Conservation (phyloP, 2,797 vertebrate genomes). For the Hephaestus fuliginosus region DNA sequence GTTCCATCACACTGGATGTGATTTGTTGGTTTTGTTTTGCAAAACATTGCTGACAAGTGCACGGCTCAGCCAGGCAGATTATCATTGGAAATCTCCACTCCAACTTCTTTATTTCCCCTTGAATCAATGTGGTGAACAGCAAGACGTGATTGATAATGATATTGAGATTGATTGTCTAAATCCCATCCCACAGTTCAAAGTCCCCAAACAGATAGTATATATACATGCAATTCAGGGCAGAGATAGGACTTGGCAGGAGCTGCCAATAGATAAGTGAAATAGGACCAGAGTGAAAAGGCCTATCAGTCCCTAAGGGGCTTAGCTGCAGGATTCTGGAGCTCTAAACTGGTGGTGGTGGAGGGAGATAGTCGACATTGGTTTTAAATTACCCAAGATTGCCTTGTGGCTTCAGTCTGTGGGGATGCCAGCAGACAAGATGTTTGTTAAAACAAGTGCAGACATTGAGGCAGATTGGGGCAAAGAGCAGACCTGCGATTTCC, state of each 20-base stretch:
- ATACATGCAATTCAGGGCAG: conserved; percentile 86
- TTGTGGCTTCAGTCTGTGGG: conserved; percentile 86
- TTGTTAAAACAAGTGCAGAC: conserved; percentile 88
- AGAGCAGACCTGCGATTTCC: conserved; percentile 84
- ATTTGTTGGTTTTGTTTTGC: conserved; percentile 69
- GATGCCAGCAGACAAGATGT: conserved; percentile 83
- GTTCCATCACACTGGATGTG: conserved; percentile 34
- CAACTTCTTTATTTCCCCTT: conserved; percentile 88
- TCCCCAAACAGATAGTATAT: conserved; percentile 87
- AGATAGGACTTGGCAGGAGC: conserved; percentile 84
- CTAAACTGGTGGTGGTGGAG: conserved; percentile 80
- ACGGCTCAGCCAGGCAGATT: conserved; percentile 89
- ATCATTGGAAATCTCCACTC: conserved; percentile 90
- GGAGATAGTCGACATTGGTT: conserved; percentile 86
- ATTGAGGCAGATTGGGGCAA: conserved; percentile 83
- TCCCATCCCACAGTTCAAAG: conserved; percentile 90
- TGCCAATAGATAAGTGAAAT: conserved; percentile 91
- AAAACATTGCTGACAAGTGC: conserved; percentile 80
- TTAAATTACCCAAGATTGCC: conserved; percentile 91
- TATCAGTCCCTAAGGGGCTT: conserved; percentile 86
- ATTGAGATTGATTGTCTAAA: conserved; percentile 93
- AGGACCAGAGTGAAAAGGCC: conserved; percentile 87
- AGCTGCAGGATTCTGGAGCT: conserved; percentile 86
- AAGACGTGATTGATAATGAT: conserved; percentile 91
- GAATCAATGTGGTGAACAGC: conserved; percentile 89